A percentile compares a stretch with the other conserved stretches of the same genome.
Conservation (phyloP, 1,140 invertebrate genomes). For the Drosophila cardini region DNA sequence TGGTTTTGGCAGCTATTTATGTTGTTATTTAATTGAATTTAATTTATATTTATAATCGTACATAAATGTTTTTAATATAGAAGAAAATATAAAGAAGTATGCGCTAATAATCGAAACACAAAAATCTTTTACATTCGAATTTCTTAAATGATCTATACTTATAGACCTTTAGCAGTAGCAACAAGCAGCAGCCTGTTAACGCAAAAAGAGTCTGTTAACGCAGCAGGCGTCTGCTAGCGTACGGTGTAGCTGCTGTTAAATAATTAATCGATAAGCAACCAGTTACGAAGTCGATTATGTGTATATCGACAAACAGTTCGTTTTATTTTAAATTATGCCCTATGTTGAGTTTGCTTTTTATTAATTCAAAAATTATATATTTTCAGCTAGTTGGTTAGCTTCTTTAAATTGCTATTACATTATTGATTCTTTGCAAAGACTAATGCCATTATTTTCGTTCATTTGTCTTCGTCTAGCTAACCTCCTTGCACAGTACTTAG, state of each 20-base stretch:
- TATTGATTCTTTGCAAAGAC: slow-evolving; percentile 20
- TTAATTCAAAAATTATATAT: slow-evolving; percentile 2
- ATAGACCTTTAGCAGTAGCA: neutral
- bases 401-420: slow-evolving; percentile 1
- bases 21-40: slow-evolving; percentile 76
- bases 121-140: neutral
- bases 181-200: neutral
- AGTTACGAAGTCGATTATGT: neutral
- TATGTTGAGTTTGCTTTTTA: neutral
- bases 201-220: too few species aligned
- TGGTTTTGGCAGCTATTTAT: slow-evolving; percentile 66
- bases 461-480: slow-evolving; percentile 57
- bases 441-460: slow-evolving; percentile 57
- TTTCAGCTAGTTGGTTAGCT: neutral
- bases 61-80: slow-evolving; percentile 65
- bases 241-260: slow-evolving; percentile 16
- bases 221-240: neutral
- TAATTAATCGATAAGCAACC: neutral
- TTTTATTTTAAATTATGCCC: slow-evolving; percentile 5
- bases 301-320: slow-evolving; percentile 10
- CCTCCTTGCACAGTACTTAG: slow-evolving; percentile 31
- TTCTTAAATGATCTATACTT: neutral
- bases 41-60: slow-evolving; percentile 65
- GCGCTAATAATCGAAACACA: slow-evolving; percentile 1
- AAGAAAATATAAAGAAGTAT: slow-evolving; percentile 29